A percentile compares a stretch with the other conserved stretches of the same genome.
These are phyloP conservation scores for Stenodera caucasica DNA, from an alignment of 2,888 invertebrate species.

Conservation along the genomic window DNA sequence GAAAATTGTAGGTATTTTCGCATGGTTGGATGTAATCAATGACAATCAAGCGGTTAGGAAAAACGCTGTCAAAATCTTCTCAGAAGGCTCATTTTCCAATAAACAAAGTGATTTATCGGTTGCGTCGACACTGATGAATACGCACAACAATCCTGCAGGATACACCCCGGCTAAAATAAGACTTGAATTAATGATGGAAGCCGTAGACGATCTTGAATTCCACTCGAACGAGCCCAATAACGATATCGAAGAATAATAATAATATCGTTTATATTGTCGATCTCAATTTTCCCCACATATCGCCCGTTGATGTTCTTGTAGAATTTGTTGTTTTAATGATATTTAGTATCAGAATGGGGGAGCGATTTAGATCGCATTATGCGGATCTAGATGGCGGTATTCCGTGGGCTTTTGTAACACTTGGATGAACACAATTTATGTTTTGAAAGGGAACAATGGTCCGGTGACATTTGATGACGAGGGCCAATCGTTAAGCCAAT, in stretches of 20 bases:
- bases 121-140: constrained; percentile 4
- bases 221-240: background rate
- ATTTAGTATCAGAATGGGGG: background rate
- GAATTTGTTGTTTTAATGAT: no score
- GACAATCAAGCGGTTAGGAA: background rate
- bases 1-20: no score
- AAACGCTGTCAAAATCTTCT: background rate
- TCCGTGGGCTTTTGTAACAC: constrained; percentile 8
- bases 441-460: constrained; percentile 19
- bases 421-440: constrained; percentile 14
- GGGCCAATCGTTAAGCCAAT: constrained; percentile 28
- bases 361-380: background rate
- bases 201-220: no score
- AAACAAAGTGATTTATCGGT: constrained; percentile 12
- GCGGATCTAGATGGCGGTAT: background rate
- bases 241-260: background rate
- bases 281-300: no score
- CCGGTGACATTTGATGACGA: constrained; percentile 27
- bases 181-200: constrained; percentile 5
- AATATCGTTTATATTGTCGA: no score
- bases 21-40: background rate
- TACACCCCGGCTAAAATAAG: background rate
- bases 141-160: background rate
- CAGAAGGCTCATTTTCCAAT: constrained; percentile 5
- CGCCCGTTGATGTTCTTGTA: no score